These are phyloP conservation scores for Falco rusticolus DNA, from an alignment of 2,797 vertebrate species.

Conservation along the genomic window DNA sequence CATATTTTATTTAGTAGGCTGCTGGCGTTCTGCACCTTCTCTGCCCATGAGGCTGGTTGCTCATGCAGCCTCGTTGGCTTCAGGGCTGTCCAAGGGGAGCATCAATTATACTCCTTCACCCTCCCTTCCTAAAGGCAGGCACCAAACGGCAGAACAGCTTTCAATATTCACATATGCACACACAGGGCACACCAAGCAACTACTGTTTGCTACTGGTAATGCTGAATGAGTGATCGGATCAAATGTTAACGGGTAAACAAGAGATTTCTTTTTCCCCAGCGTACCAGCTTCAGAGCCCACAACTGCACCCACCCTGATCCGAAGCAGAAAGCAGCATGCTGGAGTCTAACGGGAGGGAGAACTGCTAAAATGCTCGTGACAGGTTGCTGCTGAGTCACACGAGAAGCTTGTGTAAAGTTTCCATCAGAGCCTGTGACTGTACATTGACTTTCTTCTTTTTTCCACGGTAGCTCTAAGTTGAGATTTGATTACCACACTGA, in stretches of 20 bases:
- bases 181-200: not conserved
- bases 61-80: not conserved
- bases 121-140: not conserved
- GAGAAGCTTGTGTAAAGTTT: not conserved
- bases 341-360: not conserved
- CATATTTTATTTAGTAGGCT: not conserved
- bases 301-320: not conserved
- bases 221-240: not conserved
- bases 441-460: not conserved
- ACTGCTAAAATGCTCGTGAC: not conserved
- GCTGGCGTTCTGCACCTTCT: not conserved
- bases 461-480: not conserved
- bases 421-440: no score
- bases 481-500: not conserved
- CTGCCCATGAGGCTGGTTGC: not conserved
- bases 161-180: not conserved
- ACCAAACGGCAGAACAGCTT: not conserved
- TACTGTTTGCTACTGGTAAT: not conserved
- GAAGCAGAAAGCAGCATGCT: not conserved
- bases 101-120: not conserved
- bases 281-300: not conserved
- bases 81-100: not conserved
- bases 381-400: not conserved
- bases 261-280: no score
- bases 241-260: not conserved